A percentile compares a stretch with the other conserved stretches of the same genome.
phyloP scores from a whole-genome alignment of 2,797 vertebrate species.

The Poeciliopsis paucimaculata region DNA sequence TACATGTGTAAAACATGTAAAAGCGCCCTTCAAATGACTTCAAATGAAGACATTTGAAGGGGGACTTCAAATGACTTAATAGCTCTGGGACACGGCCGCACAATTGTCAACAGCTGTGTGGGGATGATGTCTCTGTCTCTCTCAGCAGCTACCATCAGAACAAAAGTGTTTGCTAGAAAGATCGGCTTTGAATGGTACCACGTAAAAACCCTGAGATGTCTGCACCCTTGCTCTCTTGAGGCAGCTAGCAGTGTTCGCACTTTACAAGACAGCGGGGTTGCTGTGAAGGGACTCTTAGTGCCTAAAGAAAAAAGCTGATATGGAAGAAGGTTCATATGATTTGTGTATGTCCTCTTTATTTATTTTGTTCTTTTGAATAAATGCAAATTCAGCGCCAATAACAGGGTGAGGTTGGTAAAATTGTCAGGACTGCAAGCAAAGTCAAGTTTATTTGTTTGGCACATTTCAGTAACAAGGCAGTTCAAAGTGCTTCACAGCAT shows the following conservation, averaged over 20 bases:
- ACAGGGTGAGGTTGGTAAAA: neutral
- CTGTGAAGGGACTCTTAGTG: neutral
- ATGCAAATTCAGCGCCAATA: neutral
- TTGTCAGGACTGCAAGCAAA: neutral
- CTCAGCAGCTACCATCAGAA: slow-evolving; percentile 35
- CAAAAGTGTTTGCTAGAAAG: slow-evolving; percentile 14
- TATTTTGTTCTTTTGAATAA: neutral
- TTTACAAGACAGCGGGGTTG: neutral
- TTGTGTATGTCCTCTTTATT: neutral
- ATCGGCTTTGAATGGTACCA: slow-evolving; percentile 5
- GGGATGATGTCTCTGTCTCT: slow-evolving; percentile 40
- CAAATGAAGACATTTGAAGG: slow-evolving; percentile 15
- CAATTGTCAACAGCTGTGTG: slow-evolving; percentile 35
- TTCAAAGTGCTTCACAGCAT: too few relatives aligned
- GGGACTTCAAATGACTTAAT: slow-evolving; percentile 34
- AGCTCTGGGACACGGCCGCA: slow-evolving; percentile 19
- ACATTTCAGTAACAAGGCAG: too few relatives aligned
- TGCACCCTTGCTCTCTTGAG: neutral
- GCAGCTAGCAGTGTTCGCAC: too few relatives aligned
- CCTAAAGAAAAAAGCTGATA: neutral
- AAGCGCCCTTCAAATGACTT: too few relatives aligned
- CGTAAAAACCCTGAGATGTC: slow-evolving; percentile 1
- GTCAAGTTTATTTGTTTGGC: too few relatives aligned
- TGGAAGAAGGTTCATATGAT: neutral
- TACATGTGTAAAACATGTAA: too few relatives aligned